These are phyloP conservation scores for Morpho deidamia DNA, from an alignment of 2,888 invertebrate genomes.

Conservation along the genomic window DNA sequence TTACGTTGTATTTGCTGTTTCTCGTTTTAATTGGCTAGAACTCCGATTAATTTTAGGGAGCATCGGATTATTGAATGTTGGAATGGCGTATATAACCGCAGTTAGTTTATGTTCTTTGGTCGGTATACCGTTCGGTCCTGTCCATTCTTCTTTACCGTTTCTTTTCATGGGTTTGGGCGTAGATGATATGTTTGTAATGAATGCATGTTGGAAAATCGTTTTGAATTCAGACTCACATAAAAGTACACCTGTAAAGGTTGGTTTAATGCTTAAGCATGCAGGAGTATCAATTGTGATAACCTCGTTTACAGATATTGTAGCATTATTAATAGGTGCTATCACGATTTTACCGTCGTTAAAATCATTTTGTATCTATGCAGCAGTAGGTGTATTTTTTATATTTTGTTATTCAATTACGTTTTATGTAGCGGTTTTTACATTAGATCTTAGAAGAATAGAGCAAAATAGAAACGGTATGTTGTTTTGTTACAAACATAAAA, in stretches of 20 bases:
- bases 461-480: constrained; percentile 81
- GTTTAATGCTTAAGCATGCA: constrained; percentile 85
- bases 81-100: constrained; percentile 84
- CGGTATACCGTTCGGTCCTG: constrained; percentile 87
- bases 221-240: constrained; percentile 69
- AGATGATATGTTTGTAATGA: constrained; percentile 92
- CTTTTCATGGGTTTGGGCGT: constrained; percentile 88
- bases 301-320: constrained; percentile 88
- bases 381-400: constrained; percentile 85
- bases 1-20: constrained; percentile 85
- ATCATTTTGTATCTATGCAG: constrained; percentile 90
- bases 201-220: constrained; percentile 86
- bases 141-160: constrained; percentile 90
- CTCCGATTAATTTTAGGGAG: constrained; percentile 82
- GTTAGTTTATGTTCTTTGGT: constrained; percentile 85
- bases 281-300: constrained; percentile 91
- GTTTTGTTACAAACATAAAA: constrained; percentile 82
- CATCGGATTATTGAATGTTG: constrained; percentile 84
- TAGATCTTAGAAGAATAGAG: constrained; percentile 83
- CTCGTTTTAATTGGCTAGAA: constrained; percentile 86
- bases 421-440: constrained; percentile 86
- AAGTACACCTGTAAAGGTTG: constrained; percentile 81
- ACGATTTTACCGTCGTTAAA: constrained; percentile 89
- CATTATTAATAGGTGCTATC: constrained; percentile 87
- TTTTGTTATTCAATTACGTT: constrained; percentile 88